Evolutionary conservation across 2,888 invertebrate species (phyloP).

Genomic region (Chaetogeoica ovagalla): DNA sequence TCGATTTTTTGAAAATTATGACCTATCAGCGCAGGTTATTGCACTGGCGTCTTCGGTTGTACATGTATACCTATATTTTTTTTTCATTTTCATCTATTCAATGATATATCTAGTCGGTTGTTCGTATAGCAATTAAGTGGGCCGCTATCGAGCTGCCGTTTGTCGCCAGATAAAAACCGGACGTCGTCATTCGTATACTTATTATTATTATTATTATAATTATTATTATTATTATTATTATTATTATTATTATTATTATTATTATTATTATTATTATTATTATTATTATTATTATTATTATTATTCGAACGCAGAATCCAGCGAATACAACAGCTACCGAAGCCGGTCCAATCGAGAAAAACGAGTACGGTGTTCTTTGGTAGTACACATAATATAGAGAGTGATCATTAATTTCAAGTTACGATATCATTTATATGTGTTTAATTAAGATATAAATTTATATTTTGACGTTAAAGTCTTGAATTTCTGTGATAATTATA

Average conservation of each 20-base stretch:
- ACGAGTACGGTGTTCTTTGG: background rate
- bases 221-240: background rate
- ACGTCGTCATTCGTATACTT: slow-evolving; percentile 3
- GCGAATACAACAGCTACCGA: slow-evolving; percentile 14
- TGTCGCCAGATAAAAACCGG: slow-evolving; percentile 21
- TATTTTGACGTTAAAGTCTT: no score
- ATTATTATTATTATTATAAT: background rate
- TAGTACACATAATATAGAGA: no score
- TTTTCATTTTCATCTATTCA: background rate
- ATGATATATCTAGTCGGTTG: slow-evolving; percentile 5
- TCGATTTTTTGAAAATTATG: no score
- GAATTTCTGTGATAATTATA: no score
- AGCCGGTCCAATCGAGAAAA: background rate
- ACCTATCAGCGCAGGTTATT: no score
- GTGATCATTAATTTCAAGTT: no score
- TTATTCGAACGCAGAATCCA: background rate
- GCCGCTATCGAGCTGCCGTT: background rate
- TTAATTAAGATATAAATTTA: no score
- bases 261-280: slow-evolving; percentile 1
- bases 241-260: slow-evolving; percentile 4
- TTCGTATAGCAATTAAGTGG: slow-evolving; percentile 1
- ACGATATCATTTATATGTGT: no score
- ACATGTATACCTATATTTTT: background rate
- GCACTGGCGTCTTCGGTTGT: background rate
- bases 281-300: background rate